Conservation (phyloP, 2,113 vertebrate genomes). For the Turnix velox region DNA sequence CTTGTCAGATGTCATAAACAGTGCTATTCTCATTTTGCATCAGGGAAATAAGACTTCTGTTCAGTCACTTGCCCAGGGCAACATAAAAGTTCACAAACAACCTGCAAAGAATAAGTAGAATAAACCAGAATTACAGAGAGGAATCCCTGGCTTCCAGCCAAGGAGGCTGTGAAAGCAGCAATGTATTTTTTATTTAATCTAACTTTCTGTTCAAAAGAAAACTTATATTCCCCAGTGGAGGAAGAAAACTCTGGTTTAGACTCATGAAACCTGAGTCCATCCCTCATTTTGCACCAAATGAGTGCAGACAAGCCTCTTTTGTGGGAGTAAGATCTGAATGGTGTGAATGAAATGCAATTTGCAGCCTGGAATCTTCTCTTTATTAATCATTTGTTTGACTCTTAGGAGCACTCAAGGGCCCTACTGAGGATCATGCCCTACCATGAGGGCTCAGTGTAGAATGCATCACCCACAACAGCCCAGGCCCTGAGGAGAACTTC, state of each 20-base stretch:
- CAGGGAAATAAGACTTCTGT: neutral
- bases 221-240: slow-evolving; percentile 43
- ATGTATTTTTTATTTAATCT: slow-evolving; percentile 54
- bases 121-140: slow-evolving; percentile 9
- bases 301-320: slow-evolving; percentile 30
- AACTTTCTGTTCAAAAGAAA: slow-evolving; percentile 52
- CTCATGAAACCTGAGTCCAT: slow-evolving; percentile 26
- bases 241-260: slow-evolving; percentile 15
- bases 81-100: neutral
- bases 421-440: neutral
- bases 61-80: neutral
- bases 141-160: neutral
- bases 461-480: neutral
- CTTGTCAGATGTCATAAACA: neutral
- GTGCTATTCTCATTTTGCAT: neutral
- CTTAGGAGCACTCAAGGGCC: neutral
- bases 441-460: neutral
- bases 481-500: neutral
- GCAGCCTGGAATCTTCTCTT: slow-evolving; percentile 31
- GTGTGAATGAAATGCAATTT: slow-evolving; percentile 53
- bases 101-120: slow-evolving; percentile 47
- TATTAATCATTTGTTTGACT: slow-evolving; percentile 54
- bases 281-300: slow-evolving; percentile 44
- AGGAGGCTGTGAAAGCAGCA: slow-evolving; percentile 21
- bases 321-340: neutral